These are phyloP conservation scores for Apogon hyalosoma DNA, from an alignment of 2,797 vertebrate species.

Conservation along the genomic window DNA sequence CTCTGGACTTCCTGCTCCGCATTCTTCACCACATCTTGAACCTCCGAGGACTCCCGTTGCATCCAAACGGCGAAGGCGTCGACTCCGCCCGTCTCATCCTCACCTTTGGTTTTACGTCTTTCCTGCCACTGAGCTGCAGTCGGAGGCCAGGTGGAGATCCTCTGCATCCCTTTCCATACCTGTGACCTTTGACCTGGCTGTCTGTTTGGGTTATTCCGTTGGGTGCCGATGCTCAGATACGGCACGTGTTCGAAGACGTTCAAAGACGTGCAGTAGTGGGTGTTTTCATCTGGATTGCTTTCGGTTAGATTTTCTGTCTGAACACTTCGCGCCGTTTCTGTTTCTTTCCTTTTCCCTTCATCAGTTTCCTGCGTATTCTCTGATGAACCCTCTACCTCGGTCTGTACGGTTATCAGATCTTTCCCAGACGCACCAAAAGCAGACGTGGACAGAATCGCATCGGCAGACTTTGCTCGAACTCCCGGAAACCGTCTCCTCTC, in stretches of 20 bases:
- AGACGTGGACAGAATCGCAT: constrained; percentile 68
- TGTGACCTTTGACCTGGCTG: constrained; percentile 11
- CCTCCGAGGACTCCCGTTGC: background rate
- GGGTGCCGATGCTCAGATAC: constrained; percentile 79
- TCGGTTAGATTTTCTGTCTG: background rate
- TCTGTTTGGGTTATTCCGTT: constrained; percentile 34
- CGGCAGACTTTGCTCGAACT: constrained; percentile 79
- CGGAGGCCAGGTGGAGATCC: constrained; percentile 81
- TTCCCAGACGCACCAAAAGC: constrained; percentile 10
- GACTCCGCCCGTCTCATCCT: constrained; percentile 31
- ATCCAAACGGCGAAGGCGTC: constrained; percentile 41
- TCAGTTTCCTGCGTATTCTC: background rate
- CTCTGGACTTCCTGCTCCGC: background rate
- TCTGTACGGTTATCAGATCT: constrained; percentile 22
- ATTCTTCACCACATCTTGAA: constrained; percentile 16
- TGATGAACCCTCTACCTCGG: constrained; percentile 5
- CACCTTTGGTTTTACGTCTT: constrained; percentile 46
- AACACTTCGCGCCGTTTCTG: background rate
- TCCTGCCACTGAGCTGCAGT: constrained; percentile 77
- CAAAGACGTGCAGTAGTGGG: background rate
- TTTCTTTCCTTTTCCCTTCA: constrained; percentile 1
- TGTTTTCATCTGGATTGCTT: constrained; percentile 2
- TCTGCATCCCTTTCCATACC: constrained; percentile 44
- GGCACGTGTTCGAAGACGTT: constrained; percentile 55
- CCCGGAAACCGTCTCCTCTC: constrained; percentile 12